Evolutionary conservation across 2,113 vertebrate species (phyloP).

Genomic region (Potamarius usumacintae): DNA sequence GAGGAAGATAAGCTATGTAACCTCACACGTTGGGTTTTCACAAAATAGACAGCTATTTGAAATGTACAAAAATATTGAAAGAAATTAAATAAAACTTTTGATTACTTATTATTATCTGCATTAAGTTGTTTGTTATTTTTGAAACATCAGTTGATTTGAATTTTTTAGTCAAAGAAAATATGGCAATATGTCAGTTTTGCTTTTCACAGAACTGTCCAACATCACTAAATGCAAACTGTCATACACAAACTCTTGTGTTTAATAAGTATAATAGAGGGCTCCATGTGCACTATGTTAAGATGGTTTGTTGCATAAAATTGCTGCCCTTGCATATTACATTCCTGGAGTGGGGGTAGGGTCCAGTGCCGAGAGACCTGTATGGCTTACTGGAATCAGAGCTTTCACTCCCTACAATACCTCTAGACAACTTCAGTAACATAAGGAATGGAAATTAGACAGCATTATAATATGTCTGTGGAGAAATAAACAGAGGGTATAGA

Average conservation of each 20-base stretch:
- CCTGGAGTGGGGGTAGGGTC: slow-evolving; percentile 51
- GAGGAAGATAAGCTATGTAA: not conserved
- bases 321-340: slow-evolving; percentile 69
- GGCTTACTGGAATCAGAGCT: slow-evolving; percentile 39
- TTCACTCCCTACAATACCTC: slow-evolving; percentile 34
- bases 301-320: slow-evolving; percentile 60
- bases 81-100: not conserved
- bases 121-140: not conserved
- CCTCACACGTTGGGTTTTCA: not conserved
- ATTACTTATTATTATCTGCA: not conserved
- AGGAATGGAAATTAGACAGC: slow-evolving; percentile 46
- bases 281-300: slow-evolving; percentile 63
- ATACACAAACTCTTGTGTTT: slow-evolving; percentile 24
- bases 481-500: not conserved
- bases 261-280: slow-evolving; percentile 55
- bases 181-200: not conserved
- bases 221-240: not conserved
- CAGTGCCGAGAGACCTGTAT: slow-evolving; percentile 7
- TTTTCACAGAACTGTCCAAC: not conserved
- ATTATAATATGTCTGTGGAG: slow-evolving; percentile 7
- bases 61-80: not conserved
- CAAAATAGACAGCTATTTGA: not conserved
- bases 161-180: not conserved
- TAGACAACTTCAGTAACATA: slow-evolving; percentile 37
- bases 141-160: not conserved